A percentile compares a stretch with the other conserved stretches of the same genome.
Evolutionary conservation across 1,140 invertebrate genomes (phyloP).

Genomic region (Aculops lycopersici): DNA sequence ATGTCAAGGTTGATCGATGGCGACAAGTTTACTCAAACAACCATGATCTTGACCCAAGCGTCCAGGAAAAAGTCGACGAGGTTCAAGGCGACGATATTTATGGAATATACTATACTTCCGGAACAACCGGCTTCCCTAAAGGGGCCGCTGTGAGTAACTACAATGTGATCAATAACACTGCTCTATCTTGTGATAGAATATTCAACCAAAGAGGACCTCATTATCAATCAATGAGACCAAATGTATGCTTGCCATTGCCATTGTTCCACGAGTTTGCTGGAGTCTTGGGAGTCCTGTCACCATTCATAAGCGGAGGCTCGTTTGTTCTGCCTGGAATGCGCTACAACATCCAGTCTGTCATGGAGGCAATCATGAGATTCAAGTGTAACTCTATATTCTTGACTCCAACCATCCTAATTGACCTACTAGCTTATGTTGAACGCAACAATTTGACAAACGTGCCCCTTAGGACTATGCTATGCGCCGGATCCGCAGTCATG

Average conservation of each 20-base stretch:
- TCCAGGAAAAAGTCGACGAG: not conserved
- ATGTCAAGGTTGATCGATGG: not conserved
- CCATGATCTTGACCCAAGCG: not conserved
- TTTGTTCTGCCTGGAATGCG: constrained; percentile 12
- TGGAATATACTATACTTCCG: constrained; percentile 15
- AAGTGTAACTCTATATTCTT: constrained; percentile 47
- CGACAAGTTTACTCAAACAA: not conserved
- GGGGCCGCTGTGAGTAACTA: constrained; percentile 45
- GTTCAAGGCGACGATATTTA: not conserved
- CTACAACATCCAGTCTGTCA: not conserved
- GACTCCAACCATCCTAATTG: constrained; percentile 86
- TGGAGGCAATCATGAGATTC: constrained; percentile 4
- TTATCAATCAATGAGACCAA: constrained; percentile 2
- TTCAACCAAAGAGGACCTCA: not conserved
- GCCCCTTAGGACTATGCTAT: not conserved
- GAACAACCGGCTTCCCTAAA: constrained; percentile 56
- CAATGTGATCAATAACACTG: constrained; percentile 52
- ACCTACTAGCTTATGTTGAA: constrained; percentile 25
- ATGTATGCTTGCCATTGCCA: constrained; percentile 43
- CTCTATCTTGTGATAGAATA: constrained; percentile 24
- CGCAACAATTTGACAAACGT: not conserved
- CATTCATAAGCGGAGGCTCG: constrained; percentile 29
- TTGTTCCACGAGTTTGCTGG: constrained; percentile 69
- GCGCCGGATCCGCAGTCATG: not conserved
- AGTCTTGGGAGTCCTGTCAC: constrained; percentile 27